phyloP scores from a whole-genome alignment of 2,888 invertebrate species.

The Pemphredon lugubris region DNA sequence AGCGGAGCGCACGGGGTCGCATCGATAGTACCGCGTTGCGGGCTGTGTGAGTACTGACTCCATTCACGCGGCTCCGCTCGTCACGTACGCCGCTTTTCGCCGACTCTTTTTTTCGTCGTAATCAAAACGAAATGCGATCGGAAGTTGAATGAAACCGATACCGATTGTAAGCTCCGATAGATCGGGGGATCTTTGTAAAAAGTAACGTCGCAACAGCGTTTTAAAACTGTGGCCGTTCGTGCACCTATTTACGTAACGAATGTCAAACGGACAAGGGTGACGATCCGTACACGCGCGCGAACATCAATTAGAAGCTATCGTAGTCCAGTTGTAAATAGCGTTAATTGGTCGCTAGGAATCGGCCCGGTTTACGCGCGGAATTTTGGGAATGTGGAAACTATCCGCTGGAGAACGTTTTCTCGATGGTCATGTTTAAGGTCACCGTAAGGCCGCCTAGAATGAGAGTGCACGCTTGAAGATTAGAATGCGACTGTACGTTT shows the following conservation, averaged over 20 bases:
- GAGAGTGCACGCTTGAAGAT: constrained; percentile 9
- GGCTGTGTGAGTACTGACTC: constrained; percentile 59
- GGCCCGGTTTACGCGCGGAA: neutral
- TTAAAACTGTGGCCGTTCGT: constrained; percentile 33
- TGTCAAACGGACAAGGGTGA: constrained; percentile 55
- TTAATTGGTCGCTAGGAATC: neutral
- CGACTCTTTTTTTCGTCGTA: constrained; percentile 34
- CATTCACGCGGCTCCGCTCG: constrained; percentile 73
- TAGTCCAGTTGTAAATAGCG: neutral
- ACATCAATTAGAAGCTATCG: constrained; percentile 6
- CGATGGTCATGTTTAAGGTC: constrained; percentile 23
- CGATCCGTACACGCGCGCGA: constrained; percentile 7
- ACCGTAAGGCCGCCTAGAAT: no score
- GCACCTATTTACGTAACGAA: constrained; percentile 71
- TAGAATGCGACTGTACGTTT: neutral
- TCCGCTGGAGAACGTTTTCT: neutral
- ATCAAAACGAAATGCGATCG: constrained; percentile 23
- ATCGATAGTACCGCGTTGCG: constrained; percentile 35
- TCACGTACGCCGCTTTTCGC: constrained; percentile 77
- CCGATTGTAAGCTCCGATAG: neutral
- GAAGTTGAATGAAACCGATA: constrained; percentile 57
- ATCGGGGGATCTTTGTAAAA: neutral
- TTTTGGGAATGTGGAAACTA: constrained; percentile 5
- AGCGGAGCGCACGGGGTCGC: constrained; percentile 14
- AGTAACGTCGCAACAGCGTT: neutral